Evolutionary conservation across 2,888 invertebrate species (phyloP), one percentile per base, ranked within the genome.

Genomic region (Hylaea fasciaria): DNA sequence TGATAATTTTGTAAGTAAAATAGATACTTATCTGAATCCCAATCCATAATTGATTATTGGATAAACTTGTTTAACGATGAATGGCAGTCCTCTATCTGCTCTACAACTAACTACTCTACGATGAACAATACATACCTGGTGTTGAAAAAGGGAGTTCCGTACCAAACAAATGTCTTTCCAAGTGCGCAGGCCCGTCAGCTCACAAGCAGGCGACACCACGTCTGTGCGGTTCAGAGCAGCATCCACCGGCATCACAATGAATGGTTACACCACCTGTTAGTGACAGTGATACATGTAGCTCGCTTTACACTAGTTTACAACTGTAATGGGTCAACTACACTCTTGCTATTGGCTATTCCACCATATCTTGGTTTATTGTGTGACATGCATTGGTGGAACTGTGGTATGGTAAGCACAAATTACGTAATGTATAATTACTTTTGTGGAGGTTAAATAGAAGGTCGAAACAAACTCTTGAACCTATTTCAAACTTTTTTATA

Each of bases 231-330:
- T 85, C 80, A 86, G 87, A 91, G 89, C 91, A 87, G 91, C 92
- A 93, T 92, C 92, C 92, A 92, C 90, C 92, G 92, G 92, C 93
- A 93, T 93, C 92, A 93, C 93, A 92, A 87, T 89, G 86, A 91
- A 89, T 90, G 87, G 87, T 90, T 87, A 86, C 92, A 83, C 90
- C 90, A 91, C 92, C 92, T 92, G 77, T 41, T 29, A 53, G 63
- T 40, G 47, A 22, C 41, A 57, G n/a, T 14, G 41, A 49, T 5
- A 44, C 32, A 43, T 55, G 35, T 51, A 51, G 41, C 45, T 44
- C 45, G 16, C 29, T 35, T 29, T n/a, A n/a, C 45, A 54, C 32
- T 44, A 22, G 13, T 12, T 16, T 16, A 14, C 22, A 40, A 49
- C 40, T 49, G n/a, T 11, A 28, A 49, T 14, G 22, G 9, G 22